phyloP scores from a whole-genome alignment of 2,888 invertebrate genomes.

The Stegophylla sp. region DNA sequence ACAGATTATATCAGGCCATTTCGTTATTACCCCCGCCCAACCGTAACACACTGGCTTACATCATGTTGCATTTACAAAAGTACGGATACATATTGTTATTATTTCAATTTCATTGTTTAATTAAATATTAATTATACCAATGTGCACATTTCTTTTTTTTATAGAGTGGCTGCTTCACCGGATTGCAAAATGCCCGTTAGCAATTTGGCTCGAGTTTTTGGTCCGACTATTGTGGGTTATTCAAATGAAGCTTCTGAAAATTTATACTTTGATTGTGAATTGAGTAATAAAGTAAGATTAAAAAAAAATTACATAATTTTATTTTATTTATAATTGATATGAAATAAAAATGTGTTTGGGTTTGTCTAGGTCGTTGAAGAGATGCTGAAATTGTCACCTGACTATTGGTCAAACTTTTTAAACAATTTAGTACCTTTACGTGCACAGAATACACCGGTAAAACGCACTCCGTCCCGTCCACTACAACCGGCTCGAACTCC shows the following conservation, averaged over 20 bases:
- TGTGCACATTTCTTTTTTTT: conserved; percentile 19
- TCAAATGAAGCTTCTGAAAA: conserved; percentile 78
- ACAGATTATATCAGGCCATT: conserved; percentile 75
- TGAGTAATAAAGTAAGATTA: conserved; percentile 70
- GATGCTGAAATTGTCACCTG: conserved; percentile 74
- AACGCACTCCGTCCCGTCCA: conserved; percentile 43
- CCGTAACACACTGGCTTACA: conserved; percentile 90
- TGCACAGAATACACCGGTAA: conserved; percentile 36
- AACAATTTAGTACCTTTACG: conserved; percentile 64
- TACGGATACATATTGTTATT: conserved; percentile 63
- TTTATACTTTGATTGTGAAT: conserved; percentile 68
- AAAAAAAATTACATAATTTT: not conserved
- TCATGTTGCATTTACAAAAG: conserved; percentile 88
- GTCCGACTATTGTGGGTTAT: conserved; percentile 92
- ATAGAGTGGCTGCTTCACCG: conserved; percentile 79
- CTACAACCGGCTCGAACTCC: conserved; percentile 29
- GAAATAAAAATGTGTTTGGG: not conserved
- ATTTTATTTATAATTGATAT: not conserved
- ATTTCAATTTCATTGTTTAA: not conserved
- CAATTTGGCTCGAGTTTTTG: conserved; percentile 90
- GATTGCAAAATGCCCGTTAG: conserved; percentile 90
- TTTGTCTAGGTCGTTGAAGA: conserved; percentile 72
- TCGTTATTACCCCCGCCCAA: conserved; percentile 89
- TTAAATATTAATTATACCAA: not conserved
- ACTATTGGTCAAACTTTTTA: conserved; percentile 79